phyloP scores from a whole-genome alignment of 2,113 vertebrate species.

The Dicaeum eximium region DNA sequence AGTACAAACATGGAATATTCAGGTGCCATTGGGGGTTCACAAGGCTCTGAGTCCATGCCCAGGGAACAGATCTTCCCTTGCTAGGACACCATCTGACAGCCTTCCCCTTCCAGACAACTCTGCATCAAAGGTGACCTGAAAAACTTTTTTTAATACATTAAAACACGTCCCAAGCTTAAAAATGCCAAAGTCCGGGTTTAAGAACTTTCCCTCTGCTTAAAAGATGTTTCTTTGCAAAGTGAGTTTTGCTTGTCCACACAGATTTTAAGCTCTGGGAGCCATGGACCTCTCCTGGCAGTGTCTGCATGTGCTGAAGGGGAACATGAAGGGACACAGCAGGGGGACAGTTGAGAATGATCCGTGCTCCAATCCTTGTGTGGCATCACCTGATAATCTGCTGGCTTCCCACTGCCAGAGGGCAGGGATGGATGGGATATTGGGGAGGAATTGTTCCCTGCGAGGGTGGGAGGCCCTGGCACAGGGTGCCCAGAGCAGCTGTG shows the following conservation, averaged over 20 bases:
- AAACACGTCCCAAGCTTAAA: neutral
- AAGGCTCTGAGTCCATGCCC: neutral
- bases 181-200: neutral
- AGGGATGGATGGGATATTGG: neutral
- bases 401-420: neutral
- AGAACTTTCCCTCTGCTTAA: neutral
- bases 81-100: conserved; percentile 21
- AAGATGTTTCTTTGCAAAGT: neutral
- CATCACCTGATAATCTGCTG: neutral
- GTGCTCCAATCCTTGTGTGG: neutral
- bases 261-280: neutral
- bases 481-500: rapidly evolving
- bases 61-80: neutral
- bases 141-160: neutral
- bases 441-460: rapidly evolving
- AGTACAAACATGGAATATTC: neutral
- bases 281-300: neutral
- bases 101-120: neutral
- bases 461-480: rapidly evolving
- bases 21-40: neutral
- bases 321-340: neutral
- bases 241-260: neutral
- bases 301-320: rapidly evolving
- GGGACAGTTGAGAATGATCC: neutral
- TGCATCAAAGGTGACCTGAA: conserved; percentile 11